These are phyloP conservation scores for Chlorospingus semifuscus DNA, from an alignment of 2,797 vertebrate species.

Conservation along the genomic window DNA sequence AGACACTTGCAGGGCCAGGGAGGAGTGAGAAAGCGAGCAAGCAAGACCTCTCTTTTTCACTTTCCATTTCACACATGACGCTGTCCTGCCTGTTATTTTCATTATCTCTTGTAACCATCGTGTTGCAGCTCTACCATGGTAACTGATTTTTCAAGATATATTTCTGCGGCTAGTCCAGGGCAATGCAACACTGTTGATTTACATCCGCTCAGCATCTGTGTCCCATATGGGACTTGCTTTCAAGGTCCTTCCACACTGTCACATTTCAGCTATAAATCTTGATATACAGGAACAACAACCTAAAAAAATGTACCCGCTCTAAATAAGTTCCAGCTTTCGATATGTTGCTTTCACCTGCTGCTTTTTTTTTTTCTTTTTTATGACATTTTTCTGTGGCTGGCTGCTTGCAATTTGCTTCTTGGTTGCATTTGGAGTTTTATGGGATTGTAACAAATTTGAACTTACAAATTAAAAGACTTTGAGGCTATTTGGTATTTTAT, in stretches of 20 bases:
- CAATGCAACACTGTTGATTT: conserved; percentile 44
- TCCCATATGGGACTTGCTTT: conserved; percentile 34
- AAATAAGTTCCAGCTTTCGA: conserved; percentile 52
- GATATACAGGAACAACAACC: conserved; percentile 38
- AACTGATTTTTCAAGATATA: conserved; percentile 56
- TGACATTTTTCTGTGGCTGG: conserved; percentile 51
- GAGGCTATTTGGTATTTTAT: conserved; percentile 67
- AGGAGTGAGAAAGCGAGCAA: conserved; percentile 6
- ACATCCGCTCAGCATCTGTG: conserved; percentile 47
- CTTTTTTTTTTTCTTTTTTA: background rate
- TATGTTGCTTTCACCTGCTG: conserved; percentile 54
- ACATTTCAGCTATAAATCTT: conserved; percentile 57
- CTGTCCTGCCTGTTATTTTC: conserved; percentile 52
- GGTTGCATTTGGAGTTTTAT: conserved; percentile 51
- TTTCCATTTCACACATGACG: conserved; percentile 55
- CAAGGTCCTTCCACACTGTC: conserved; percentile 46
- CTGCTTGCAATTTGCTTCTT: conserved; percentile 59
- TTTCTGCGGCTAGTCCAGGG: conserved; percentile 36
- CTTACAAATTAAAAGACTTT: conserved; percentile 68
- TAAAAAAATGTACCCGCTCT: conserved; percentile 23
- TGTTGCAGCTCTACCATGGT: conserved; percentile 28
- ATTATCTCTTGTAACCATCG: conserved; percentile 44
- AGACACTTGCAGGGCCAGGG: conserved; percentile 34
- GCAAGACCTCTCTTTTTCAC: conserved; percentile 50
- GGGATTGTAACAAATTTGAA: conserved; percentile 63